These are phyloP conservation scores for Sebastes kiyomatsui DNA, from an alignment of 2,797 vertebrate species.

Conservation along the genomic window DNA sequence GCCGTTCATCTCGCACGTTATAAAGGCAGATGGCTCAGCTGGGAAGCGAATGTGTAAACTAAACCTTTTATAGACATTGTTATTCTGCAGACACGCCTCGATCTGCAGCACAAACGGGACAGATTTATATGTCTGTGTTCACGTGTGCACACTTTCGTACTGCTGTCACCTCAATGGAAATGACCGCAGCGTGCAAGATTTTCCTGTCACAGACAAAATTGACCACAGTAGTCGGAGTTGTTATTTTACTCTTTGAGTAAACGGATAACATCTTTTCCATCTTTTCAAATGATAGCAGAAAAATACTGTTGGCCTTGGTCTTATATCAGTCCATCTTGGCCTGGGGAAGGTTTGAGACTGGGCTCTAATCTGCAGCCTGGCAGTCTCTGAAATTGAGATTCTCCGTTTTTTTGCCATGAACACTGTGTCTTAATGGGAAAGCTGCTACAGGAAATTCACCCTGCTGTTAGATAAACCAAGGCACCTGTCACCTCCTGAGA, in stretches of 20 bases:
- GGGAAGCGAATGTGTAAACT: slow-evolving; percentile 48
- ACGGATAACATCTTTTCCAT: slow-evolving; percentile 42
- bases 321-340: slow-evolving; percentile 37
- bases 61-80: slow-evolving; percentile 46
- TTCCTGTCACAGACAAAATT: slow-evolving; percentile 43
- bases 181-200: slow-evolving; percentile 9
- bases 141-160: slow-evolving; percentile 3
- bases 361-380: slow-evolving; percentile 31
- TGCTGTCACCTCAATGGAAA: slow-evolving; percentile 27
- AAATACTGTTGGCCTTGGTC: neutral
- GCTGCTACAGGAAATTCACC: slow-evolving; percentile 9
- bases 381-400: slow-evolving; percentile 34
- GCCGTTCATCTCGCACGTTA: slow-evolving; percentile 56
- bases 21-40: slow-evolving; percentile 67
- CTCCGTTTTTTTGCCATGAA: neutral
- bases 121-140: slow-evolving; percentile 23
- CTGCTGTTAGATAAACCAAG: slow-evolving; percentile 10
- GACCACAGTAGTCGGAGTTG: slow-evolving; percentile 13
- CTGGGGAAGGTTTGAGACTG: slow-evolving; percentile 27
- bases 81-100: slow-evolving; percentile 35
- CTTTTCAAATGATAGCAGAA: slow-evolving; percentile 22
- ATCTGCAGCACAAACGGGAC: slow-evolving; percentile 2
- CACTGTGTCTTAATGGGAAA: slow-evolving; percentile 21
- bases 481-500: slow-evolving; percentile 11
- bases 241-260: slow-evolving; percentile 26